Percentiles rank a stretch among this genome's conserved stretches.
These are phyloP conservation scores for Metacarcinus magister DNA, from an alignment of 2,888 invertebrate genomes.

Conservation along the genomic window DNA sequence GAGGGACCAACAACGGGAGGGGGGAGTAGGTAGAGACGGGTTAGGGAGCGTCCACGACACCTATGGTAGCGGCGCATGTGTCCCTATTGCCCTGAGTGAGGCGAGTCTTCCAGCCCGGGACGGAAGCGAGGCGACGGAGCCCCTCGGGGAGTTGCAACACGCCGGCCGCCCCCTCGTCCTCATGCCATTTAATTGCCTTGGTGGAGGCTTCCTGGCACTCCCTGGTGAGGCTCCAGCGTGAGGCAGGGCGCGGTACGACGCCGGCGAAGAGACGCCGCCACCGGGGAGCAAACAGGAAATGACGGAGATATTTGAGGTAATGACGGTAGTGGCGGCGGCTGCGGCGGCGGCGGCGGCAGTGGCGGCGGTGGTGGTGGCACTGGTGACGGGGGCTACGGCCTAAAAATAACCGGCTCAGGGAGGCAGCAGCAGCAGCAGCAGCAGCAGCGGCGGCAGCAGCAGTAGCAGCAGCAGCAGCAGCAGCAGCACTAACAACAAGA, in stretches of 20 bases:
- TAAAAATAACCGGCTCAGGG: conserved; percentile 71
- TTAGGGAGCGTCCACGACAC: conserved; percentile 47
- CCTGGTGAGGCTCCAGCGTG: background rate
- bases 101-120: conserved; percentile 62
- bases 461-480: conserved; percentile 66
- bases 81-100: conserved; percentile 58
- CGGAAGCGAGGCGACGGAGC: conserved; percentile 43
- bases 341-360: background rate
- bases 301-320: conserved; percentile 67
- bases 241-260: background rate
- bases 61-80: conserved; percentile 41
- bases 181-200: background rate
- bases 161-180: background rate
- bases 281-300: conserved; percentile 70
- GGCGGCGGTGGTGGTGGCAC: conserved; percentile 66
- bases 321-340: conserved; percentile 57
- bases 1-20: background rate
- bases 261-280: background rate
- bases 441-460: conserved; percentile 68
- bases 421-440: conserved; percentile 60
- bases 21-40: conserved; percentile 40
- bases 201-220: background rate
- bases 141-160: conserved; percentile 59
- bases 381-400: conserved; percentile 69
- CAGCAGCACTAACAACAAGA: conserved; percentile 52